Evolutionary conservation across 1,140 invertebrate species (phyloP).

Genomic region (Sminthurides bifidus): DNA sequence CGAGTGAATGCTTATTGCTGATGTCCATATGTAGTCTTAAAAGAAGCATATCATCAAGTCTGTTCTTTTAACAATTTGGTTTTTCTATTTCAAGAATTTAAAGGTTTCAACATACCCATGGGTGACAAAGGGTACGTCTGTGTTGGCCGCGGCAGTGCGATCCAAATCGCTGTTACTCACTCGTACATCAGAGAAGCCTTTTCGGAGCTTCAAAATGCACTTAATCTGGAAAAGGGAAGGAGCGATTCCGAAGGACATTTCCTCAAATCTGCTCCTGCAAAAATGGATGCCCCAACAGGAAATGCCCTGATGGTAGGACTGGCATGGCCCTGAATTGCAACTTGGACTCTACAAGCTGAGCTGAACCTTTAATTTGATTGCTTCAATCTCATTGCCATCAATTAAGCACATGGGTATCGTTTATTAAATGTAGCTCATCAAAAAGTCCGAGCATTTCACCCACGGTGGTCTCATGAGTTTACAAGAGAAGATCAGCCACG

Average conservation of each 20-base stretch:
- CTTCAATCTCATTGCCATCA: not conserved
- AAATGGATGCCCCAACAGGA: not conserved
- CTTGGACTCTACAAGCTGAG: not conserved
- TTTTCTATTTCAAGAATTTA: not conserved
- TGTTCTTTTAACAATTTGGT: not conserved
- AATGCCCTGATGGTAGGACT: not conserved
- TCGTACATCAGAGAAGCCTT: not conserved
- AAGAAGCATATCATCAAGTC: not conserved
- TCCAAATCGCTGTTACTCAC: not conserved
- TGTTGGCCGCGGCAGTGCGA: not conserved
- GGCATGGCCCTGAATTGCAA: not conserved
- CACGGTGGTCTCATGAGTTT: no score
- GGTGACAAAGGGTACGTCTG: not conserved
- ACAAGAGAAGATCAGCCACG: no score
- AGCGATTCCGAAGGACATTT: not conserved
- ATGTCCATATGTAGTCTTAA: no score
- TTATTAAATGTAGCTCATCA: not conserved
- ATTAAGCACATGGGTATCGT: not conserved
- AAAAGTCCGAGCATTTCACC: no score
- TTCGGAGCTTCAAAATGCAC: not conserved
- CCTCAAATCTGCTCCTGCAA: not conserved
- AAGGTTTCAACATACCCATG: not conserved
- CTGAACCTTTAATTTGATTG: not conserved
- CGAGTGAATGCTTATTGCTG: no score
- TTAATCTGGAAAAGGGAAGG: conserved; percentile 3